Base-by-base conservation (phyloP, 2,797 vertebrate genomes). In the Xyrichtys novacula region DNA sequence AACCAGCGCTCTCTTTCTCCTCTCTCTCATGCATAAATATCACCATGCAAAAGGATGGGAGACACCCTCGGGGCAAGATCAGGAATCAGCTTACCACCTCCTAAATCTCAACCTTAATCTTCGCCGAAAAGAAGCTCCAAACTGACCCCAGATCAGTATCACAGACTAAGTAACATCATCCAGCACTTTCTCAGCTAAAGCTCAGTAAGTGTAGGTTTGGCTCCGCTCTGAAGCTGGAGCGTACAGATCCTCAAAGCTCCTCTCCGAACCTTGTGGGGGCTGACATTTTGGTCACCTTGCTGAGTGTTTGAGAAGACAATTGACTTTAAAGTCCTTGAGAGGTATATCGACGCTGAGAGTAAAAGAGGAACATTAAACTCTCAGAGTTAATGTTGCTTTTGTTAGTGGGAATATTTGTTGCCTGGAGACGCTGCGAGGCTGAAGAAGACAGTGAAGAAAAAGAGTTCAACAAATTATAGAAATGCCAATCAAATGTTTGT, bases 21-120 rank as follows among this genome's bases (percentile, higher is more conserved):
- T 48, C 25, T 46, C 38, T 63, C 80, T 81, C 73, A 91, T 90
- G 74, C 85, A 91, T 93, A 88, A 91, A 91, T 83, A 89, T 81
- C 80, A 88, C 74, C 81, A 76, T 40, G 72, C 60, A 54, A 68
- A 76, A 63, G 44, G 72, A 68, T 46, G 20, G 62, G 64, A 73
- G 69, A 72, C 57, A 26, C 75, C 87, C 77, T 61, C 49, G 26
- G 76, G 81, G 71, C 17, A 7, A 61, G 71, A 85, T 82, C 71
- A 72, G 65, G 75, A 88, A 83, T 75, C 83, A 71, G 68, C 76
- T 86, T 79, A 83, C 60, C 64, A 53, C 71, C 78, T 79, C 68
- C 81, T 76, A 67, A 86, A 86, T 80, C 85, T 69, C 68, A 76
- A 83, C 80, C 74, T 71, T 79, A 85, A 89, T 88, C 87, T 85